Conservation (phyloP, 2,113 vertebrate genomes). For the Lycocorax pyrrhopterus region DNA sequence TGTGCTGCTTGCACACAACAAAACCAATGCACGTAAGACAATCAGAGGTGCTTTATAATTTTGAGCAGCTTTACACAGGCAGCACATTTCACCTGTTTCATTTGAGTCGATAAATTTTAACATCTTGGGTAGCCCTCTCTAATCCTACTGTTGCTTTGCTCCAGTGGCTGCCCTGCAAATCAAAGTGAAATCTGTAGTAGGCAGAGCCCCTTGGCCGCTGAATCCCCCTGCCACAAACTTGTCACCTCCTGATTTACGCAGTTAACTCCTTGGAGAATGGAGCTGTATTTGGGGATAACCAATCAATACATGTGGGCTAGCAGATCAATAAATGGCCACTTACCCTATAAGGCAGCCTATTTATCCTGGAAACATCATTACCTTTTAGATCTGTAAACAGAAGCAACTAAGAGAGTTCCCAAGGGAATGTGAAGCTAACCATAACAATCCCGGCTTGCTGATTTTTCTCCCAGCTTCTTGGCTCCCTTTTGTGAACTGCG, state of each 20-base stretch:
- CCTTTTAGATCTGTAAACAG: constrained; percentile 90
- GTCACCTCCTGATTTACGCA: constrained; percentile 73
- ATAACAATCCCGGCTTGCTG: constrained; percentile 88
- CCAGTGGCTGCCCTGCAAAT: constrained; percentile 36
- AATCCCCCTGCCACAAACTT: not conserved
- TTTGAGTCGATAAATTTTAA: not conserved
- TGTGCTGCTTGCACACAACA: not conserved
- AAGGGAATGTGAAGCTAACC: constrained; percentile 86
- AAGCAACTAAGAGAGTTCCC: constrained; percentile 81
- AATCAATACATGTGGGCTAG: constrained; percentile 73
- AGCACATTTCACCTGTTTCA: not conserved
- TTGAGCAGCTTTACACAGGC: not conserved
- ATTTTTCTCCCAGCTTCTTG: constrained; percentile 82
- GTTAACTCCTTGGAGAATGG: constrained; percentile 69
- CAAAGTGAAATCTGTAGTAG: not conserved
- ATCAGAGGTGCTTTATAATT: not conserved
- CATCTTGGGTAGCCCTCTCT: not conserved
- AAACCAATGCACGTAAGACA: not conserved
- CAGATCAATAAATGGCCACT: constrained; percentile 79
- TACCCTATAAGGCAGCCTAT: constrained; percentile 81
- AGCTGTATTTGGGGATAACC: constrained; percentile 70
- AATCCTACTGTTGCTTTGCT: not conserved
- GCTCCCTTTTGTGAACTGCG: constrained; percentile 81
- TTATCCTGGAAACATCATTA: constrained; percentile 83
- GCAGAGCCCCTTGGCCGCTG: not conserved